A percentile compares a stretch with the other conserved stretches of the same genome.
These are phyloP conservation scores for Arbacia lixula DNA, from an alignment of 53 echinoderm and acorn worm genomes.

Conservation along the genomic window DNA sequence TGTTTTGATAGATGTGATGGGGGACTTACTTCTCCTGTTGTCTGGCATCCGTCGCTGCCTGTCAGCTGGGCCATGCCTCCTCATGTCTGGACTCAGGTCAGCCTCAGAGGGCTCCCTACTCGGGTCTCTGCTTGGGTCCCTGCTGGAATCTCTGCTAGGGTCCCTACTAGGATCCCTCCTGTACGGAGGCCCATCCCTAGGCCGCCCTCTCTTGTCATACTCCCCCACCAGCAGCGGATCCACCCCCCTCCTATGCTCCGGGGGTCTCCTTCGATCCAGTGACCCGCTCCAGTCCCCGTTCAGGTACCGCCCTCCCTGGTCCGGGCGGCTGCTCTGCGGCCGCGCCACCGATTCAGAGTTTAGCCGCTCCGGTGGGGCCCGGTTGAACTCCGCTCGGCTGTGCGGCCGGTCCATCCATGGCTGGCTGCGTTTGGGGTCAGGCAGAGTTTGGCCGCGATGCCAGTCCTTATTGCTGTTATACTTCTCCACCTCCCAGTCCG, in stretches of 20 bases:
- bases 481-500: slow-evolving; percentile 57
- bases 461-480: slow-evolving; percentile 57
- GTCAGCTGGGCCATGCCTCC: slow-evolving; percentile 58
- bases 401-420: slow-evolving; percentile 25
- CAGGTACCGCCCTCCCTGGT: slow-evolving; percentile 23
- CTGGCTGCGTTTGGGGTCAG: slow-evolving; percentile 28
- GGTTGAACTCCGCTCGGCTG: slow-evolving; percentile 56
- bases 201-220: slow-evolving; percentile 10
- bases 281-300: slow-evolving; percentile 53
- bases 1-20: neutral
- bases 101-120: slow-evolving; percentile 48
- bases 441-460: slow-evolving; percentile 20
- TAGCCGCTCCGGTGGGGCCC: slow-evolving; percentile 29
- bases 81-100: slow-evolving; percentile 52
- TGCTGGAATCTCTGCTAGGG: slow-evolving; percentile 26
- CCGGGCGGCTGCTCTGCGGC: slow-evolving; percentile 55
- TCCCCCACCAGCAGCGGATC: slow-evolving; percentile 13
- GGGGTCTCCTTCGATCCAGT: slow-evolving; percentile 59
- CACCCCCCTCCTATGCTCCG: slow-evolving; percentile 32
- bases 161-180: slow-evolving; percentile 47
- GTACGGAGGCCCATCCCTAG: neutral
- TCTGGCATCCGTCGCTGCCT: slow-evolving; percentile 53
- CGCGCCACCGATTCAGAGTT: slow-evolving; percentile 21
- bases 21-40: slow-evolving; percentile 58
- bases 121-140: slow-evolving; percentile 43